phyloP scores from a whole-genome alignment of 2,888 invertebrate species.

The Drosophila colorata region DNA sequence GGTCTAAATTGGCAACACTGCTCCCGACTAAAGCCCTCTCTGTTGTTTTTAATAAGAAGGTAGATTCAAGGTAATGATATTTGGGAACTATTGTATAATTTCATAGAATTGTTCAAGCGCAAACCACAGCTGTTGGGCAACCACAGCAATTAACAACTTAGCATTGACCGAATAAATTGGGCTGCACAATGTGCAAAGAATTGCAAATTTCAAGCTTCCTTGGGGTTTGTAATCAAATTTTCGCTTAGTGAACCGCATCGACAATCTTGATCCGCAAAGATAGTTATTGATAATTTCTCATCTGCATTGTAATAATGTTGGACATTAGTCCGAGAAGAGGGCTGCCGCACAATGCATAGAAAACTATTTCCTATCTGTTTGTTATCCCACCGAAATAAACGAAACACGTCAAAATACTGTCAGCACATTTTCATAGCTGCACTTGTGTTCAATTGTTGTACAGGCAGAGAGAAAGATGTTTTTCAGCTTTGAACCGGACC shows the following conservation, averaged over 20 bases:
- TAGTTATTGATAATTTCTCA: conserved; percentile 52
- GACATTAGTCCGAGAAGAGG: neutral
- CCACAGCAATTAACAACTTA: conserved; percentile 46
- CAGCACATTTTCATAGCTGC: conserved; percentile 52
- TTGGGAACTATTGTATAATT: neutral
- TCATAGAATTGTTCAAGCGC: conserved; percentile 11
- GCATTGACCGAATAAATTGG: conserved; percentile 29
- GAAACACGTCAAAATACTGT: conserved; percentile 77
- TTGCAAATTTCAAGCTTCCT: conserved; percentile 36
- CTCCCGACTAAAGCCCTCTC: too few relatives aligned
- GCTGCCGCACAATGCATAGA: neutral
- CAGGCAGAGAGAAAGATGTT: conserved; percentile 31
- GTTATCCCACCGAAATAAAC: conserved; percentile 20
- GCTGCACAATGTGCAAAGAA: conserved; percentile 43
- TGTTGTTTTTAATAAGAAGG: too few relatives aligned
- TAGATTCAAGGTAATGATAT: neutral
- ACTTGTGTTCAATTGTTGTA: conserved; percentile 66
- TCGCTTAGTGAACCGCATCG: neutral
- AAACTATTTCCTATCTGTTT: conserved; percentile 8
- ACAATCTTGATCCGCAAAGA: conserved; percentile 27
- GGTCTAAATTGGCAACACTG: too few relatives aligned
- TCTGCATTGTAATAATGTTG: neutral
- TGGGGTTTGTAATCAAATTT: neutral
- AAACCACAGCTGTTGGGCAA: conserved; percentile 60
- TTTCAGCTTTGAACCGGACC: conserved; percentile 64